phyloP scores from a whole-genome alignment of 2,888 invertebrate genomes.

The Rotaria socialis region DNA sequence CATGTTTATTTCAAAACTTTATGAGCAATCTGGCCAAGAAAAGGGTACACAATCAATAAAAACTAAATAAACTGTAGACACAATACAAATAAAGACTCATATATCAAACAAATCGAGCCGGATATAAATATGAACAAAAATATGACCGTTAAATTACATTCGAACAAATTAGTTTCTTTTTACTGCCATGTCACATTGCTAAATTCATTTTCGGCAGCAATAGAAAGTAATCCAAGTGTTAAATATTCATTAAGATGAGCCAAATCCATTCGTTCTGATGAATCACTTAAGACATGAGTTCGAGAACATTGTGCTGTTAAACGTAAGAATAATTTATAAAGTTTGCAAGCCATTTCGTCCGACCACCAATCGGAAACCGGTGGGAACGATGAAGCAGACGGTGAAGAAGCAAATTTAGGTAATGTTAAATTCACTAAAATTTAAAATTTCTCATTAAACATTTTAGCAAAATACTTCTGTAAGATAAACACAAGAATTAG shows the following conservation, averaged over 20 bases:
- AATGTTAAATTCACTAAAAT: background rate
- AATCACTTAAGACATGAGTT: background rate
- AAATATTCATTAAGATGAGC: slow-evolving; percentile 33
- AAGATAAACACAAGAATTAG: no score
- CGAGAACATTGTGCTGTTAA: background rate
- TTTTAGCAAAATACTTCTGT: no score
- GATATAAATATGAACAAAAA: background rate
- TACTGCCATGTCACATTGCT: background rate
- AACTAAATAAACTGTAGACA: background rate
- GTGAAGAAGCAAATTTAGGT: background rate
- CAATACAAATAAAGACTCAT: background rate
- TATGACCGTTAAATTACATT: background rate
- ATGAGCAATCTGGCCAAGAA: background rate
- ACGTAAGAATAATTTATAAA: background rate
- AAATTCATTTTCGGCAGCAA: slow-evolving; percentile 33
- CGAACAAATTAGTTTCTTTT: background rate
- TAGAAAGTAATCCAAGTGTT: background rate
- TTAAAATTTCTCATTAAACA: background rate
- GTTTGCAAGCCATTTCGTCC: background rate
- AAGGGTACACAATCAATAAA: background rate
- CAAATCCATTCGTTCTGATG: slow-evolving; percentile 22
- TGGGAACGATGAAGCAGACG: background rate
- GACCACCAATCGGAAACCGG: background rate
- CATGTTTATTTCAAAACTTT: background rate
- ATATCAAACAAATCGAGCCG: background rate